phyloP scores from a whole-genome alignment of 2,888 invertebrate species.

The Acrobeloides nanus region DNA sequence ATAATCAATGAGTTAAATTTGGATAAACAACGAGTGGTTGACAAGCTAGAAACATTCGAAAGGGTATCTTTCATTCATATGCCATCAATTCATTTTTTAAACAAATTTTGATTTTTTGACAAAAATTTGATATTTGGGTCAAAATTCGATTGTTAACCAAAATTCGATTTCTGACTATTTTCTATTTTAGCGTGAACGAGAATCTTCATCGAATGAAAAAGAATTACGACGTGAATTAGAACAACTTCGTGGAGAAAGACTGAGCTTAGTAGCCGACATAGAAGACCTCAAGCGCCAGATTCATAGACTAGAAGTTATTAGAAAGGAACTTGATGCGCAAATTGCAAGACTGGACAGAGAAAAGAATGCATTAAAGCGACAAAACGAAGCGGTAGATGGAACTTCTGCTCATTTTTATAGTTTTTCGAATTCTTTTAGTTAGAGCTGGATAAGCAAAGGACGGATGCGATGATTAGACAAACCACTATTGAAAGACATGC shows the following conservation, averaged over 20 bases:
- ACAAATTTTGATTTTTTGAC: not conserved
- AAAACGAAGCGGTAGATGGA: slow-evolving; percentile 6
- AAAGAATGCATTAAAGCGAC: slow-evolving; percentile 4
- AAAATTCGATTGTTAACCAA: no score
- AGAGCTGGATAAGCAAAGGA: slow-evolving; percentile 10
- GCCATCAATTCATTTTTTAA: no score
- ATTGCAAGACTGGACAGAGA: slow-evolving; percentile 6
- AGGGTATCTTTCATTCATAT: no score
- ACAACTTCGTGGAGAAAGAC: slow-evolving; percentile 10
- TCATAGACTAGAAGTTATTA: slow-evolving; percentile 2
- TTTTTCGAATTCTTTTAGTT: slow-evolving; percentile 3
- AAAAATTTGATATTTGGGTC: no score
- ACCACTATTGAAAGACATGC: slow-evolving; percentile 16
- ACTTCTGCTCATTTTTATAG: no score
- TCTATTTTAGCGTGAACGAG: no score
- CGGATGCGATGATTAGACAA: slow-evolving; percentile 14
- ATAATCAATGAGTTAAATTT: not conserved
- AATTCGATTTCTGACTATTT: no score
- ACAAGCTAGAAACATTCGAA: slow-evolving; percentile 7
- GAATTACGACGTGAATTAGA: slow-evolving; percentile 1
- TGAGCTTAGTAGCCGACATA: slow-evolving; percentile 4
- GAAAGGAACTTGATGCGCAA: slow-evolving; percentile 9
- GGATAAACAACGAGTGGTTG: slow-evolving; percentile 2
- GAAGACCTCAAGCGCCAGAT: slow-evolving; percentile 8
- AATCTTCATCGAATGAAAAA: no score